Evolutionary conservation across 35 echinoderm and acorn worm genomes (phyloP), one percentile per base, ranked within the genome.

Genomic region (Patiria miniata): DNA sequence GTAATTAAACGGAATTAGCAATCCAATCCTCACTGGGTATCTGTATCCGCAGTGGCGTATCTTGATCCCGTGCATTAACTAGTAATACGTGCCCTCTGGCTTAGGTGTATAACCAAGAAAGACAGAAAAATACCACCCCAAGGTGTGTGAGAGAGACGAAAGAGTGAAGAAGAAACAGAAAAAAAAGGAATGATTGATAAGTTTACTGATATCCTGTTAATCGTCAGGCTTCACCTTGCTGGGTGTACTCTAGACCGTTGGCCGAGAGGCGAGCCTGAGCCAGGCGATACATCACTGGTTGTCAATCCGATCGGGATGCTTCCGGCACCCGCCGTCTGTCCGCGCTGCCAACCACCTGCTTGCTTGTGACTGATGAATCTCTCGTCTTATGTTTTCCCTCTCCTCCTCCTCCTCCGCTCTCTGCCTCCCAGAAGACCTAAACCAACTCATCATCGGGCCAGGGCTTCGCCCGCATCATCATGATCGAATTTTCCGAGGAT

Each of bases 401-500:
- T 47, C 4, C 12, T 4, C 42, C 42, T 12, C 4, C 4, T 12
- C 4, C 42, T 47, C 42, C 42, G 42, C 12, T 47, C 65, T 23
- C 65, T 73, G 65, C 65, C 65, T 73, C 65, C 65, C 65, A 32
- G 65, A 26, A 73, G 65, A 73, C 65, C 65, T 47, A 73, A 73
- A 73, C 65, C 22, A 14, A 73, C 65, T 73, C 65, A 73, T 73
- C 65, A 73, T 73, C 65, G 22, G 26, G 65, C 34, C 65, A 26
- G 21, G 65, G 26, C 65, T 28, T 26, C 65, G 34, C 29, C 65
- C 14, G 26, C 65, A 73, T 9, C 65, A 34, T 73, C 65, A 26
- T 73, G 65, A 73, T 73, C 65, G 65, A 73, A 73, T 73, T 73
- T 73, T 73, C 65, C 65, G 65, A 73, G 61, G 61, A 69, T 26